Conservation (phyloP, 2,888 invertebrate species). For the Diplazon laetatorius region DNA sequence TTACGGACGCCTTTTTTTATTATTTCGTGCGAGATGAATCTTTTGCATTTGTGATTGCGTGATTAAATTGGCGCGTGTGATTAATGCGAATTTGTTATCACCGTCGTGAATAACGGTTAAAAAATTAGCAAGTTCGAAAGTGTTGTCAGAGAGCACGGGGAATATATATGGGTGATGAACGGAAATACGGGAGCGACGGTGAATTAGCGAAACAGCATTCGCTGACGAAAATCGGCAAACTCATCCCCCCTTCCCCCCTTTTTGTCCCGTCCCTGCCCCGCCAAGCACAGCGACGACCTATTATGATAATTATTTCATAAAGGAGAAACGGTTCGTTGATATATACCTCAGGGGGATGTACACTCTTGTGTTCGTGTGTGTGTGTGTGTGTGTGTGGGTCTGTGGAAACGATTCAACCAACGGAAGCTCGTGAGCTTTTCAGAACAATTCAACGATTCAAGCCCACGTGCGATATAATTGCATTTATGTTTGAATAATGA, state of each 20-base stretch:
- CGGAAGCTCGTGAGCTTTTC: slow-evolving; percentile 8
- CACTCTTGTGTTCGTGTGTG: not conserved
- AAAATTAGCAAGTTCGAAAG: not conserved
- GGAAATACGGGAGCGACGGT: not conserved
- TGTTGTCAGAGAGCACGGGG: not conserved
- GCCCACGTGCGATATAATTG: slow-evolving; percentile 42
- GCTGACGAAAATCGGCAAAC: slow-evolving; percentile 7
- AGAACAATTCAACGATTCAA: not conserved
- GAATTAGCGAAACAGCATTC: slow-evolving; percentile 36
- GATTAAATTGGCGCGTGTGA: not conserved
- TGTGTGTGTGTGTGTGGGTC: not conserved
- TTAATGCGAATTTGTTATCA: slow-evolving; percentile 29
- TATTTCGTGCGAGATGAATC: slow-evolving; percentile 13
- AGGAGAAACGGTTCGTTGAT: slow-evolving; percentile 24
- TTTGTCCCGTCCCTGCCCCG: too few relatives aligned
- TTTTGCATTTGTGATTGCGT: not conserved
- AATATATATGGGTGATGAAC: not conserved
- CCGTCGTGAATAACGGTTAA: too few relatives aligned
- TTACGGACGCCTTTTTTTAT: slow-evolving; percentile 17
- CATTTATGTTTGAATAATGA: slow-evolving; percentile 59
- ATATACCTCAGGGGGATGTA: not conserved
- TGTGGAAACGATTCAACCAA: not conserved
- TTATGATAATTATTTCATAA: slow-evolving; percentile 59
- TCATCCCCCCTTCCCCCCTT: too few relatives aligned
- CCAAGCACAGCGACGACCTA: slow-evolving; percentile 26